These are phyloP conservation scores for Thysanoteuthis rhombus DNA, from an alignment of 2,888 invertebrate genomes.

Conservation along the genomic window DNA sequence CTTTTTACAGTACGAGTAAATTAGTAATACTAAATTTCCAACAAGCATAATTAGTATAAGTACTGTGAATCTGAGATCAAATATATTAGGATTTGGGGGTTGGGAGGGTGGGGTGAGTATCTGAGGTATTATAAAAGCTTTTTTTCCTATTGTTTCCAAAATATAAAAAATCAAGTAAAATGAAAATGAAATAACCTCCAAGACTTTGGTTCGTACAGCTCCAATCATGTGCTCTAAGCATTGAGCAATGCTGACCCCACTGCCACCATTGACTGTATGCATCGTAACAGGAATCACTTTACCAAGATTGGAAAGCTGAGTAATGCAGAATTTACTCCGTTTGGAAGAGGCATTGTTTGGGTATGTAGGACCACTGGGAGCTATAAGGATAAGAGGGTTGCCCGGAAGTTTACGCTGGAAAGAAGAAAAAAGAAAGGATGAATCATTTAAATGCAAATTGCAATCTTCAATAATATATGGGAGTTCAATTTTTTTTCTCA, in stretches of 20 bases:
- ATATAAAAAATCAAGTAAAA: not conserved
- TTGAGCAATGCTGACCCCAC: conserved; percentile 58
- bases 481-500: too few relatives aligned
- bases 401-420: conserved; percentile 76
- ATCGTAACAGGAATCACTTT: conserved; percentile 75
- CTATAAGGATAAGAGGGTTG: conserved; percentile 69
- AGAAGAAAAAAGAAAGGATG: conserved; percentile 33
- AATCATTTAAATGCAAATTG: too few relatives aligned
- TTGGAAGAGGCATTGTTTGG: conserved; percentile 60
- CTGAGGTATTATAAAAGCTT: not conserved
- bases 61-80: too few relatives aligned
- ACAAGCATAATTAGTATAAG: too few relatives aligned
- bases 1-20: too few relatives aligned
- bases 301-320: conserved; percentile 76
- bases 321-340: conserved; percentile 78
- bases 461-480: too few relatives aligned
- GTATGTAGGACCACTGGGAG: conserved; percentile 65
- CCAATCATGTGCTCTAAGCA: conserved; percentile 69
- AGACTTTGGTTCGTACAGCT: conserved; percentile 76
- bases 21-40: too few relatives aligned
- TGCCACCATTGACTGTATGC: conserved; percentile 69
- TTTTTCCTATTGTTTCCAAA: not conserved
- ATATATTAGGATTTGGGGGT: too few relatives aligned
- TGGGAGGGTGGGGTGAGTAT: too few relatives aligned
- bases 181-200: conserved; percentile 70